Percentiles rank a stretch among this genome's conserved stretches.
phyloP scores from a whole-genome alignment of 1,140 invertebrate species.

The Trachelipus rathkii region DNA sequence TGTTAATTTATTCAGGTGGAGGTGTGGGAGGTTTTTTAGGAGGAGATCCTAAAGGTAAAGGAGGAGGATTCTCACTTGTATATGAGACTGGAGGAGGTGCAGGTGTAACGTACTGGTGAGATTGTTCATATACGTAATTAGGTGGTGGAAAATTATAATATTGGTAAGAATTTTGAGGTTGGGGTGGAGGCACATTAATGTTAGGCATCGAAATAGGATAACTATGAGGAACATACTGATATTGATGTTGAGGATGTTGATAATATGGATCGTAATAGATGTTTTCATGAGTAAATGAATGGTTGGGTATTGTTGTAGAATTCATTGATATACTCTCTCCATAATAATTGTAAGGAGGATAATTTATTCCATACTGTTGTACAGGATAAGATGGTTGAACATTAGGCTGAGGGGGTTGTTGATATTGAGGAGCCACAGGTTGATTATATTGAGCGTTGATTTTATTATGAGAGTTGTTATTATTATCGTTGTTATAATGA shows the following conservation, averaged over 20 bases:
- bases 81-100: background rate
- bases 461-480: background rate
- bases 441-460: too few relatives aligned
- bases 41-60: background rate
- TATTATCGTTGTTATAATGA: too few relatives aligned
- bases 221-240: too few relatives aligned
- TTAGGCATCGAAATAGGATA: background rate
- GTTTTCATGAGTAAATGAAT: background rate
- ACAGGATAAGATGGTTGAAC: background rate
- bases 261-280: background rate
- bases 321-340: background rate
- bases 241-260: background rate
- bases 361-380: background rate
- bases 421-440: background rate
- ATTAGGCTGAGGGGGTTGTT: background rate
- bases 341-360: background rate
- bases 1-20: background rate
- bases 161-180: background rate
- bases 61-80: background rate
- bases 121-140: background rate
- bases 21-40: background rate
- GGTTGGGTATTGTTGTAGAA: background rate
- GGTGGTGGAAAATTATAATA: background rate
- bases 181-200: background rate
- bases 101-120: background rate